Base-by-base conservation (phyloP, 2,888 invertebrate genomes). In the Panopea generosa region DNA sequence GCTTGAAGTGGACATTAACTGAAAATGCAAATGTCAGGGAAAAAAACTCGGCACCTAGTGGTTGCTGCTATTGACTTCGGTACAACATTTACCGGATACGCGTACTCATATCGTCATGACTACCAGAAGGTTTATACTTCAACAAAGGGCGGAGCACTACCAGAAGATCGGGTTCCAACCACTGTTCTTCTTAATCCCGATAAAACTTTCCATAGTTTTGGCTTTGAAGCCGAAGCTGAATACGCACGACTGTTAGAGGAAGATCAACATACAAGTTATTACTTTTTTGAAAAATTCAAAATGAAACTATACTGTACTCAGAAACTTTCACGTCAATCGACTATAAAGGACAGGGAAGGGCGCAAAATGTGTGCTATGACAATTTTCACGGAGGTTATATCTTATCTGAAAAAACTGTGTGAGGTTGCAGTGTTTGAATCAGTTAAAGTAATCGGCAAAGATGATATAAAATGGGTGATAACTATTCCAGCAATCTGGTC, bases 111-210 rank as follows among this genome's bases (percentile, higher is more conserved):
- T 33, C 33, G 11, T 11, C 33, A 33, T 33, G 33, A 33, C 33
- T 33, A 33, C 33, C 33, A 33, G 11, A 33, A 33, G 33, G 11
- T 33, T 7, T 33, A 7, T 33, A 33, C 33, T 11, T 33, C 33
- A 33, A 33, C 33, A 33, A 33, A 33, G 11, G 33, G 33, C 11
- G 33, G 33, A 11, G 33, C 33, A 33, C 33, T 33, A 7, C 33
- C 33, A 38, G 4, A 43, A 45, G 59, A 59, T 24, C 9, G 47
- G 14, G 59, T 59, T 3, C 59, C 59, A n/a, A 59, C 59, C 4
- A 20, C 20, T 9, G 43, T 59, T 22, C 45, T 59, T 3, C 22
- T 59, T 1, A 45, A 43, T 22, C 45, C 43, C 6, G 59, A 59
- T 27, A 16, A 59, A 26, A 24, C 45, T 2, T 59, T 59, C 16